Evolutionary conservation across 1,140 invertebrate genomes (phyloP).

Genomic region (Archegozetes longisetosus): DNA sequence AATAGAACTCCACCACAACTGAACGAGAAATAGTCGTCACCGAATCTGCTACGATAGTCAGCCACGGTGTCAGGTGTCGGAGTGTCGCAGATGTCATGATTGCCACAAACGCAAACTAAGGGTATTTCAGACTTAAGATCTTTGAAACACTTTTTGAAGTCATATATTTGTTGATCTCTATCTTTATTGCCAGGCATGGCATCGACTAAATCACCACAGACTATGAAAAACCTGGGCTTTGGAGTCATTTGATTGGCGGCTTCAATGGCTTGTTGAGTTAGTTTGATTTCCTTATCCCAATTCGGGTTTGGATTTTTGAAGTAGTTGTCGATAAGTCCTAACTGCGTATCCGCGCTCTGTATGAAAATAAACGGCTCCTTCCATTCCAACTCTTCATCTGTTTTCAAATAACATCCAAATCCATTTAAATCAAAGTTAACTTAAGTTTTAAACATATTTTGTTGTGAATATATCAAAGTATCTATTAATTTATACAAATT

Average conservation of each 20-base stretch:
- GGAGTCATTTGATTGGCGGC: constrained; percentile 28
- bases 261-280: constrained; percentile 28
- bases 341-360: constrained; percentile 37
- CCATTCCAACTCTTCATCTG: constrained; percentile 21
- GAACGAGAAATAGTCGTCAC: constrained; percentile 40
- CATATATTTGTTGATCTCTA: constrained; percentile 15
- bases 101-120: constrained; percentile 39
- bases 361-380: constrained; percentile 32
- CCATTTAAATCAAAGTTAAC: not conserved
- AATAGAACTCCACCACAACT: constrained; percentile 37
- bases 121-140: constrained; percentile 33
- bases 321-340: constrained; percentile 33
- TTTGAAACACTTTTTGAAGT: constrained; percentile 32
- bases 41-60: constrained; percentile 32
- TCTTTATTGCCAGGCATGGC: constrained; percentile 30
- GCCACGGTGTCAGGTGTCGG: constrained; percentile 32
- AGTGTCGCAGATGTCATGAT: constrained; percentile 39
- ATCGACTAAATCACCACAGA: constrained; percentile 40
- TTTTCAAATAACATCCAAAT: no score
- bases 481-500: no score
- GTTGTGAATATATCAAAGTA: no score
- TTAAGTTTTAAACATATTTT: no score
- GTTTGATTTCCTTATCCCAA: constrained; percentile 36
- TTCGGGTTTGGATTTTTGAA: constrained; percentile 23
- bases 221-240: constrained; percentile 36